phyloP scores from a whole-genome alignment of 2,888 invertebrate species.

The Thecophora atra region DNA sequence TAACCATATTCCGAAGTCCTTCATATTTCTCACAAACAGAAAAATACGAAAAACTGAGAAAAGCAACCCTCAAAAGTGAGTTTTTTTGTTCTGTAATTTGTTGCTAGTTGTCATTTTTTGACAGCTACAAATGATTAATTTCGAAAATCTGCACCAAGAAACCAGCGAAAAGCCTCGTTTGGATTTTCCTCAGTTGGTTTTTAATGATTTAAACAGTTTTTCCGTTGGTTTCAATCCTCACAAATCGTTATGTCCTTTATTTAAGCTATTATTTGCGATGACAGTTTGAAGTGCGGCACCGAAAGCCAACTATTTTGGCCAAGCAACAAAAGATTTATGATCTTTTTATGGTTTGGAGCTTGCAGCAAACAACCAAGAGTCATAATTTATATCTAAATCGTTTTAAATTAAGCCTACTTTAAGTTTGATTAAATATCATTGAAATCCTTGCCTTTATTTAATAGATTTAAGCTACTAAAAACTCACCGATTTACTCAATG shows the following conservation, averaged over 20 bases:
- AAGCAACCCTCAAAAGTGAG: too few species aligned
- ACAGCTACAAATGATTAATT: slow-evolving; percentile 28
- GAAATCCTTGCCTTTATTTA: too few species aligned
- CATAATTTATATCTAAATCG: too few species aligned
- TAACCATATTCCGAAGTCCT: too few species aligned
- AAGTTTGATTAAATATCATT: too few species aligned
- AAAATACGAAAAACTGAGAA: too few species aligned
- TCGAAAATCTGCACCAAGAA: slow-evolving; percentile 4
- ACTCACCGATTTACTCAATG: too few species aligned
- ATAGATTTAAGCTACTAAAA: too few species aligned
- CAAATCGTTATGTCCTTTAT: neutral
- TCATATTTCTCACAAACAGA: too few species aligned
- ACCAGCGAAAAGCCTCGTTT: neutral
- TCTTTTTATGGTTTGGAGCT: neutral
- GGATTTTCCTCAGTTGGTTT: neutral
- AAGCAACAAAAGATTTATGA: slow-evolving; percentile 6
- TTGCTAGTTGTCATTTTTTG: slow-evolving; percentile 14
- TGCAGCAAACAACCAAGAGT: too few species aligned
- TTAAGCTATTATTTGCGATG: neutral
- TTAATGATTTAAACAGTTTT: neutral
- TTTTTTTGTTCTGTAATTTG: neutral
- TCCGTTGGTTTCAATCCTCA: neutral
- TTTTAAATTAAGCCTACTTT: too few species aligned
- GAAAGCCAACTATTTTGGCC: neutral
- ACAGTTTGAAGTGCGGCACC: neutral